Evolutionary conservation across 2,888 invertebrate species (phyloP).

Genomic region (Tinea trinotella): DNA sequence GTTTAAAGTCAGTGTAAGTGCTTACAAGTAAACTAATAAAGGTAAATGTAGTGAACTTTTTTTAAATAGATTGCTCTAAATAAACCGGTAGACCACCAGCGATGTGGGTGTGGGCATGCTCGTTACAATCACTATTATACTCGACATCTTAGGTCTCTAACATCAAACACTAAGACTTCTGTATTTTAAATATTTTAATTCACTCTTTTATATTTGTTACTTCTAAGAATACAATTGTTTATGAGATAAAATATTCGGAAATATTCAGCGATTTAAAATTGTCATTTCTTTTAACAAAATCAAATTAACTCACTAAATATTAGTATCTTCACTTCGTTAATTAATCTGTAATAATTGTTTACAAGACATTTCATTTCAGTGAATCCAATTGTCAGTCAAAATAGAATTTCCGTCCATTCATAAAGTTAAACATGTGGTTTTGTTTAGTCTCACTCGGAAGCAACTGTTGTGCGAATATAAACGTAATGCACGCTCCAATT

Average conservation of each 20-base stretch:
- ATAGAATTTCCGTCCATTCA: too few relatives aligned
- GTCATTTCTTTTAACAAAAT: too few relatives aligned
- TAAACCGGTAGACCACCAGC: conserved; percentile 18
- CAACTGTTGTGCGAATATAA: not conserved
- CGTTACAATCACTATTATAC: conserved; percentile 8
- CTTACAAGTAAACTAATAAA: not conserved
- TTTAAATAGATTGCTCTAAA: conserved; percentile 19
- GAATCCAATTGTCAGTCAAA: too few relatives aligned
- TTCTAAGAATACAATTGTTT: too few relatives aligned
- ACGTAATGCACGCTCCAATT: conserved; percentile 15
- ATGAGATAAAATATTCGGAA: too few relatives aligned
- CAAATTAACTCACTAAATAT: too few relatives aligned
- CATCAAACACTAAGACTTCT: not conserved
- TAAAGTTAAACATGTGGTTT: too few relatives aligned
- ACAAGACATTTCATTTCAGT: too few relatives aligned
- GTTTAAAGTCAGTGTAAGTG: not conserved
- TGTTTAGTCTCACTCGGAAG: not conserved
- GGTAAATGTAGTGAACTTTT: conserved; percentile 12
- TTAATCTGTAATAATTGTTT: too few relatives aligned
- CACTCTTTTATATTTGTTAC: too few relatives aligned
- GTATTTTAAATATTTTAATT: not conserved
- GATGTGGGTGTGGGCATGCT: conserved; percentile 10
- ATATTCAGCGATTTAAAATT: too few relatives aligned
- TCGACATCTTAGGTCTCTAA: not conserved
- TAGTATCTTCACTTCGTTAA: too few relatives aligned